Evolutionary conservation across 2,888 invertebrate species (phyloP), one percentile per base, ranked within the genome.

Genomic region (Ceratothoa steindachneri): DNA sequence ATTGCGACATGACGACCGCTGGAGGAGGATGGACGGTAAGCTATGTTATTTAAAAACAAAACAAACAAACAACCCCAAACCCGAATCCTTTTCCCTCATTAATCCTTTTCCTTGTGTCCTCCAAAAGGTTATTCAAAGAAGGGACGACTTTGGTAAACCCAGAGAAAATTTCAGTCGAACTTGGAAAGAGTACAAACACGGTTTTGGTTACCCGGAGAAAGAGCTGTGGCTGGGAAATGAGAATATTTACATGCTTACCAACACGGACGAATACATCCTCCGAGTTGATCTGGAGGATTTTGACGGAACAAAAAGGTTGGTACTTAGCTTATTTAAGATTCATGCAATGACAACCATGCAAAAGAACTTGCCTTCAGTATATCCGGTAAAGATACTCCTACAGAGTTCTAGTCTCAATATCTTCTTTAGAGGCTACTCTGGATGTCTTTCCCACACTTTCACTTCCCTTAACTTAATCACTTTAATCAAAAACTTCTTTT

Each of bases 151-250:
- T 83, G 93, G 93, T 0, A 89, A 93, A 27, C 92, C 93, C 0
- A 88, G 93, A 0, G 94, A 94, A 84, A 94, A 93, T 84, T 95
- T 95, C 86, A 94, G 94, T 84, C 87, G 93, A 0, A 93, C 94
- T 84, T 95, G 95, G 94, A 89, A 91, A 73, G 93, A 95, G 83
- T 95, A 95, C 85, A 93, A 94, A 84, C 93, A 93, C 83, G 95
- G 95, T 0, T 95, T 95, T 83, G 95, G 94, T 1, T 93, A 95
- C 85, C 92, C 93, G 0, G 90, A 89, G 80, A 90, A 92, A 83
- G 94, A 95, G 84, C 93, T 95, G 85, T 95, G 94, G 94, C 87
- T 95, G 29, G 95, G 95, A 69, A 95, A 95, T 83, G 93, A 95
- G 84, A 95, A 95, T 83, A 94, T 95, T 80, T 94, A 93, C 84